These are phyloP conservation scores for Tetheella fluctuosa DNA, from an alignment of 2,888 invertebrate species.

Conservation along the genomic window DNA sequence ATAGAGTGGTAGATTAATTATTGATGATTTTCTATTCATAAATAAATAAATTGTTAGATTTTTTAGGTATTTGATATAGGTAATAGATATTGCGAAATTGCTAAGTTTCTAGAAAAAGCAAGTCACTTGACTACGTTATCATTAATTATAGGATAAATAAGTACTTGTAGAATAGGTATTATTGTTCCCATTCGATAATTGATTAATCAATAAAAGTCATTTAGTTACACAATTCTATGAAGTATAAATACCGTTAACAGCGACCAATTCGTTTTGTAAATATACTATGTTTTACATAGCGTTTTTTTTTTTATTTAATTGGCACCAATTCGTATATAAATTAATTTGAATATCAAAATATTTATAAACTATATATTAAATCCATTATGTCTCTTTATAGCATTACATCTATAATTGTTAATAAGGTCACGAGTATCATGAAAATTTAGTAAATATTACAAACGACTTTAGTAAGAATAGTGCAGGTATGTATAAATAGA, in stretches of 20 bases:
- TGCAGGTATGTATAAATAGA: neutral
- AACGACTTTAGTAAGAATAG: conserved; percentile 1
- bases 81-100: no score
- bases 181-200: conserved; percentile 76
- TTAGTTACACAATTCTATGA: neutral
- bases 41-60: no score
- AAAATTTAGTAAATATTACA: neutral
- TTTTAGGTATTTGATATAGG: no score
- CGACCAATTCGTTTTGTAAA: conserved; percentile 42
- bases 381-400: neutral
- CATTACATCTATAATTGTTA: neutral
- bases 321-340: conserved; percentile 21
- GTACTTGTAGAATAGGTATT: conserved; percentile 46
- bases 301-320: conserved; percentile 17
- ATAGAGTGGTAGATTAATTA: neutral
- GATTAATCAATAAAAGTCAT: conserved; percentile 24
- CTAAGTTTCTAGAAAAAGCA: neutral
- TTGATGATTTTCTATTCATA: neutral
- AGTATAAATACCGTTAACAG: conserved; percentile 22
- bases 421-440: neutral
- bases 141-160: conserved; percentile 33
- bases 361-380: neutral
- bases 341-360: conserved; percentile 16
- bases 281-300: conserved; percentile 9
- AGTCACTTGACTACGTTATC: neutral